Base-by-base conservation (phyloP, 2,113 vertebrate species). In the Rallus limicola region DNA sequence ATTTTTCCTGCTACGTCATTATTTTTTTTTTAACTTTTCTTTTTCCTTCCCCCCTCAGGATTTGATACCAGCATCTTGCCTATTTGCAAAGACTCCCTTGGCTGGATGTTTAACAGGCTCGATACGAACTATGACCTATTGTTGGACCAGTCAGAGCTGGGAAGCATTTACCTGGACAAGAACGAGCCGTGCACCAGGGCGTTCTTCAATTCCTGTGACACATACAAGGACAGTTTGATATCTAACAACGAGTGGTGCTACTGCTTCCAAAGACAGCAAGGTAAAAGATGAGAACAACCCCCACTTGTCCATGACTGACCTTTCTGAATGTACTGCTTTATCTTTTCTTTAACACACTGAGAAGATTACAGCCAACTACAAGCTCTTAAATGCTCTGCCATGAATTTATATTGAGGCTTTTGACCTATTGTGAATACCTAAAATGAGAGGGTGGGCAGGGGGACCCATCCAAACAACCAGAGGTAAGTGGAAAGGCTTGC, bases 231-330 rank as follows among this genome's bases (percentile, higher is more conserved):
- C 97, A 98, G 98, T 85, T 97, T 99, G n/a, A 98, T 99, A 97
- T 99, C 98, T 95, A 99, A 99, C 97, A 99, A 99, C 21, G 99
- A 99, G 88, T 99, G 99, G 99, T 99, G 99, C 97, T 99, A 99
- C 62, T 99, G 99, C 96, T 99, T 99, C 97, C 99, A 99, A 96
- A 99, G 98, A 88, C 99, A 99, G 95, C 99, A 99, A 99, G 99
- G 99, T 99, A 98, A 97, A 95, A 58, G 29, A 94, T 75, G 34
- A 86, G 34, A 75, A 31, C 53, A 80, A 36, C 29, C 10, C 20
- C 9, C 20, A 7, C 56, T 11, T 74, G 33, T 28, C 4, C 52
- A 21, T 58, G 50, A 48, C 50, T 92, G 72, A 82, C 23, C 31
- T 87, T 82, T 55, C 50, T 77, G 21, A 48, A 48, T 48, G 59